A percentile compares a stretch with the other conserved stretches of the same genome.
Conservation (phyloP, 2,888 invertebrate genomes). For the Dryobotodes eremita region DNA sequence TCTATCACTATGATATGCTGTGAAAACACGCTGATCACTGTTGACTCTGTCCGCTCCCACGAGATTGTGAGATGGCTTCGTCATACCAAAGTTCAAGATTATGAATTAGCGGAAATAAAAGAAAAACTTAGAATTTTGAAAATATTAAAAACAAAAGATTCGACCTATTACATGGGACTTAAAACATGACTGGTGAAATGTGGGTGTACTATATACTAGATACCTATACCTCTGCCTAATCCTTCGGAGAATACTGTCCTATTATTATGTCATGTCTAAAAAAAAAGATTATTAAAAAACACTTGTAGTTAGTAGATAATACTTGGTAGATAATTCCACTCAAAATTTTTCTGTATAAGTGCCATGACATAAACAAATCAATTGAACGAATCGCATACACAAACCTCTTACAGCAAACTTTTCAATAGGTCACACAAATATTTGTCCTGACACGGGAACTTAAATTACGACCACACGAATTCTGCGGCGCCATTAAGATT, state of each 20-base stretch:
- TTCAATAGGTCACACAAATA: slow-evolving; percentile 39
- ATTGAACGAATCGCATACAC: background rate
- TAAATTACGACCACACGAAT: slow-evolving; percentile 12
- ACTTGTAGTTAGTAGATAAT: background rate
- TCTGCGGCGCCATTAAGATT: slow-evolving; percentile 39
- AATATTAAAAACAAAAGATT: background rate
- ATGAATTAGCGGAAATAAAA: slow-evolving; percentile 30
- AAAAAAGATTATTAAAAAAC: background rate
- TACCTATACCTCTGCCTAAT: background rate
- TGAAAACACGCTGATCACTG: slow-evolving; percentile 75
- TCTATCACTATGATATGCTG: slow-evolving; percentile 78
- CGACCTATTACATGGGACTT: no score
- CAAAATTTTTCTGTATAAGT: background rate
- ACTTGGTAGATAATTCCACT: background rate
- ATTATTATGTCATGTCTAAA: background rate
- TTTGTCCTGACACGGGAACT: slow-evolving; percentile 50
- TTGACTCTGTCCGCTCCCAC: slow-evolving; percentile 78
- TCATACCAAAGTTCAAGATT: slow-evolving; percentile 55
- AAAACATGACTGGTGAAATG: background rate
- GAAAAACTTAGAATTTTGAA: background rate
- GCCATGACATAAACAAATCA: slow-evolving; percentile 22
- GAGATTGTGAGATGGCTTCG: slow-evolving; percentile 70
- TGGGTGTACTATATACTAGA: background rate
- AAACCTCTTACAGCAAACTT: slow-evolving; percentile 18
- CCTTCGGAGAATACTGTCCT: background rate